Conservation (phyloP, 92 coral and sea anemone genomes). For the Zoanthus solanderi region DNA sequence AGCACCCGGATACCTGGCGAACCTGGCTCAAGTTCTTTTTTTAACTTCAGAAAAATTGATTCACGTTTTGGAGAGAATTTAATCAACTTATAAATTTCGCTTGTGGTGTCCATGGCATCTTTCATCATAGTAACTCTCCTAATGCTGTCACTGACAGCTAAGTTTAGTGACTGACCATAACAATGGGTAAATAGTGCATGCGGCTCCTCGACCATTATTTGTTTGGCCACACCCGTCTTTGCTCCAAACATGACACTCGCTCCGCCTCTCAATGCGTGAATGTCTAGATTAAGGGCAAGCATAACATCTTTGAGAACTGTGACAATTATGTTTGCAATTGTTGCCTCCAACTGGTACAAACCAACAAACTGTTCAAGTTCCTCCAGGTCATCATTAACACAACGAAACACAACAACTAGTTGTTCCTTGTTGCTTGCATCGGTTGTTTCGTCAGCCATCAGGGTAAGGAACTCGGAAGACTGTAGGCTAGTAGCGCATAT, state of each 20-base stretch:
- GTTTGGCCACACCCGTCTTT: constrained; percentile 33
- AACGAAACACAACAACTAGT: constrained; percentile 32
- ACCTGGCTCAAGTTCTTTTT: constrained; percentile 19
- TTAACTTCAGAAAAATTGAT: constrained; percentile 1
- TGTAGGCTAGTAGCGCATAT: constrained; percentile 11
- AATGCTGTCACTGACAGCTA: constrained; percentile 24
- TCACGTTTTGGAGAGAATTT: constrained; percentile 35
- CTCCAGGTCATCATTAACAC: constrained; percentile 28
- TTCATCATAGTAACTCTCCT: constrained; percentile 5
- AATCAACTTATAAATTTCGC: constrained; percentile 15
- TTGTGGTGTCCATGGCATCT: constrained; percentile 42
- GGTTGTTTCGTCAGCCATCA: constrained; percentile 40
- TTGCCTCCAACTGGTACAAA: constrained; percentile 15
- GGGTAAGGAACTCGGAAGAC: constrained; percentile 36
- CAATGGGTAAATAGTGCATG: constrained; percentile 27
- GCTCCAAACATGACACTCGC: constrained; percentile 46
- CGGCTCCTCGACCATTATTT: constrained; percentile 37
- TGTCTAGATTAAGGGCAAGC: constrained; percentile 33
- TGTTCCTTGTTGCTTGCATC: constrained; percentile 39
- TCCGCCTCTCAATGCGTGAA: constrained; percentile 21
- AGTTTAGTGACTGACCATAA: constrained; percentile 39
- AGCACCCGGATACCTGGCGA: constrained; percentile 17
- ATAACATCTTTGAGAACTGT: constrained; percentile 30
- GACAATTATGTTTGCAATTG: constrained; percentile 26
- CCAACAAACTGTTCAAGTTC: constrained; percentile 38